Evolutionary conservation across 2,888 invertebrate genomes (phyloP), one percentile per base, ranked within the genome.

Genomic region (Scrobipalpa costella): DNA sequence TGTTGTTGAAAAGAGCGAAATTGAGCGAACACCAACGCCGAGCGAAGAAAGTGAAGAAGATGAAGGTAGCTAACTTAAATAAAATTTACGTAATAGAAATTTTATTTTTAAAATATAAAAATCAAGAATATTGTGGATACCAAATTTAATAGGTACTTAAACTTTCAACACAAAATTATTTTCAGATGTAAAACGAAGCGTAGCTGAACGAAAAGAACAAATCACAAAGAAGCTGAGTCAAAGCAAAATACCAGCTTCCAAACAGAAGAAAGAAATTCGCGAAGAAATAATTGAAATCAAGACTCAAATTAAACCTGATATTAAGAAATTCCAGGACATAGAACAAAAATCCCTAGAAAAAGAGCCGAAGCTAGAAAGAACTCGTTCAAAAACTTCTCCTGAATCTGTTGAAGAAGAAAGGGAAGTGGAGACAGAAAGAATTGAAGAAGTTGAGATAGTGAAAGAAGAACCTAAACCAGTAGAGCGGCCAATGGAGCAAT

Each of bases 141-240:
- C n/a, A n/a, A n/a, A n/a, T n/a, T n/a, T n/a, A n/a, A n/a, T n/a
- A n/a, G n/a, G n/a, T 21, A 52, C 27, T 21, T 52, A 19, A 8
- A 19, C 19, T 21, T 7, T 21, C 6, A n/a, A n/a, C 13, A 19
- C 11, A 11, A 5, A 2, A 17, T n/a, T 49, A 8, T 52, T 74
- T 64, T n/a, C 63, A 92, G 92, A 87, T 69, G 77, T 94, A 21
- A 95, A 95, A 72, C 93, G 94, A 68, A 94, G 95, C 60, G 95
- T 96, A 36, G 94, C 95, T n/a, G 96, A 96, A 78, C 89, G 95
- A 69, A 94, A 95, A 68, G 94, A 94, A 76, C 94, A 95, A 88
- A 95, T 96, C 60, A 95, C 95, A 15, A 94, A 95, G 79, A 94
- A 95, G 62, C 83, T 95, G 36, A 95, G 95, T 44, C 92, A 94